Evolutionary conservation across 2,113 vertebrate species (phyloP).

Genomic region (Oncorhynchus kisutch): DNA sequence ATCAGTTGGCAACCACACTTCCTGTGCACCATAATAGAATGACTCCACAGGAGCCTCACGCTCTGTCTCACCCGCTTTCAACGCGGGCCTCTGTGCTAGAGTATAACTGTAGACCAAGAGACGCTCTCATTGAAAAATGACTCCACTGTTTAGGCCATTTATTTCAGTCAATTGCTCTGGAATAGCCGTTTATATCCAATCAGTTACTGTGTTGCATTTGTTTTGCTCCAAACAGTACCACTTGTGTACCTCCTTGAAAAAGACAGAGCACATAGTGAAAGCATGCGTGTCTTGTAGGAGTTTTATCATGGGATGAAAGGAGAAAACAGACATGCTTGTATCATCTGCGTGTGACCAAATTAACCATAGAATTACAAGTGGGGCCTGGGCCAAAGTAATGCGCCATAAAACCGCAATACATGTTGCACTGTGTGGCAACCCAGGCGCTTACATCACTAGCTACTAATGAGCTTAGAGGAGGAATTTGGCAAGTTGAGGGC

Average conservation of each 20-base stretch:
- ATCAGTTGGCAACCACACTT: slow-evolving; percentile 44
- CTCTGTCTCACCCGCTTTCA: not conserved
- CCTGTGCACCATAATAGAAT: slow-evolving; percentile 30
- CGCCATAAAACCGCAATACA: not conserved
- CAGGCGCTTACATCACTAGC: not conserved
- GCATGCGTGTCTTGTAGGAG: not conserved
- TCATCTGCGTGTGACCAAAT: no score
- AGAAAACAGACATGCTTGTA: not conserved
- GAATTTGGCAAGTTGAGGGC: slow-evolving; percentile 2
- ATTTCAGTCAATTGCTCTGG: not conserved
- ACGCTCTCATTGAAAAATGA: not conserved
- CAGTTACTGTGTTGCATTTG: no score
- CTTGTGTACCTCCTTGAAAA: no score
- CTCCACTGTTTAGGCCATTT: not conserved
- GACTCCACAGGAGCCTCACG: slow-evolving; percentile 10
- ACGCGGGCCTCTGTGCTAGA: not conserved
- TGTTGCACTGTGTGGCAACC: not conserved
- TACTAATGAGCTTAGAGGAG: not conserved
- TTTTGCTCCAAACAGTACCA: no score
- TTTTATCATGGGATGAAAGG: not conserved
- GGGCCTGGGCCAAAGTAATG: no score
- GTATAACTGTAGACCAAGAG: not conserved
- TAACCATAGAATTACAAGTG: not conserved
- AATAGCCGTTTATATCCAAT: not conserved
- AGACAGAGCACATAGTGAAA: not conserved